Evolutionary conservation across 2,797 vertebrate species (phyloP).

Genomic region (Ataeniobius toweri): DNA sequence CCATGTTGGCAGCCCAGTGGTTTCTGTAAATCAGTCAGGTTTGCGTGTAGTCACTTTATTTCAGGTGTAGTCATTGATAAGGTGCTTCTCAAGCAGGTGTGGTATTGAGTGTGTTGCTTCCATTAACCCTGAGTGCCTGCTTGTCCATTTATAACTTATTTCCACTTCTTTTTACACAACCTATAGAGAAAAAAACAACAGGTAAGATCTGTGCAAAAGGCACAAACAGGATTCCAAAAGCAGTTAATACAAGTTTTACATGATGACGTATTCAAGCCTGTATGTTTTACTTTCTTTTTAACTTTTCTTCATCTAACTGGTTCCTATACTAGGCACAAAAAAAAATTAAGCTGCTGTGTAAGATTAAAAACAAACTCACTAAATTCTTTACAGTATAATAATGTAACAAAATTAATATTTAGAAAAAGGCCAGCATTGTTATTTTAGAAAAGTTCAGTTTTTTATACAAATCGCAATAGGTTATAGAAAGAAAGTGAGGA

Average conservation of each 20-base stretch:
- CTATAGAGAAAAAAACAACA: conserved; percentile 35
- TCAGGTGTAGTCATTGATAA: conserved; percentile 77
- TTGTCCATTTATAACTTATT: conserved; percentile 74
- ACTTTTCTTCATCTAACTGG: background rate
- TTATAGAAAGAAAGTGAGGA: background rate
- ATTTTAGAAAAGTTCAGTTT: background rate
- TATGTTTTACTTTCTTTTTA: conserved; percentile 16
- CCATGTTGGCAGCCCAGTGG: conserved; percentile 77
- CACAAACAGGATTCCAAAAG: conserved; percentile 17
- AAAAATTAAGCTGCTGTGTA: background rate
- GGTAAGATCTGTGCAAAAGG: conserved; percentile 16
- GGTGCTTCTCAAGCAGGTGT: conserved; percentile 65
- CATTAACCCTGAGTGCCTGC: conserved; percentile 59
- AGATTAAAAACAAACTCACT: background rate
- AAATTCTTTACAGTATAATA: background rate
- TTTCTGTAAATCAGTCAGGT: conserved; percentile 62
- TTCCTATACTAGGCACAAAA: background rate
- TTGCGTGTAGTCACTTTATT: conserved; percentile 56
- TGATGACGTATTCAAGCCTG: background rate
- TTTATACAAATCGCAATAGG: background rate
- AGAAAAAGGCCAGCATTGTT: background rate
- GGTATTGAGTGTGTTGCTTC: conserved; percentile 55
- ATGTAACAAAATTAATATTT: background rate
- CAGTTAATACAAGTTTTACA: conserved; percentile 6
- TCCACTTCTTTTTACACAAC: conserved; percentile 47